Evolutionary conservation across 1,140 invertebrate species (phyloP), one percentile per base, ranked within the genome.

Genomic region (Ceratosolen solmsi): DNA sequence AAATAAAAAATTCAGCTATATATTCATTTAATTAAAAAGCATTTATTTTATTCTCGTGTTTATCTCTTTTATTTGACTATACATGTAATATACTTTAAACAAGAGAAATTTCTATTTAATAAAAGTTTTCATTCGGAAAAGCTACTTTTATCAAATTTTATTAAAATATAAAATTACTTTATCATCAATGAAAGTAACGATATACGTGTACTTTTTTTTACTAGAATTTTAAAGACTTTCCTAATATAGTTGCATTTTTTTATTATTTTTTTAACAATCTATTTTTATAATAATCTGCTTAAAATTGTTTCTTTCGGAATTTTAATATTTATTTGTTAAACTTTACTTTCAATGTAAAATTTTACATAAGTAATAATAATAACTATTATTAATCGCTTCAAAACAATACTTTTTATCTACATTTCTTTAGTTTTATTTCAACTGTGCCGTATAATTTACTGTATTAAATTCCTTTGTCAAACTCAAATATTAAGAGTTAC

Each of bases 251-350:
- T 17, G 33, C 38, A 38, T 38, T 25, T 68, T 68, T 25, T 25
- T n/a, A n/a, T n/a, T n/a, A n/a, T n/a, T n/a, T n/a, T n/a, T n/a
- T n/a, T n/a, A n/a, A n/a, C n/a, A n/a, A n/a, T n/a, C n/a, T n/a
- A n/a, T n/a, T n/a, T n/a, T n/a, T n/a, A 36, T 38, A 68, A 22
- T 38, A 68, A 68, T 68, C 20, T 7, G 1, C 63, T 68, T 11
- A 38, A 33, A 68, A 33, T 68, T 68, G 33, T 38, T 68, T 38
- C 11, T n/a, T 68, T 22, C 20, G 30, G 33, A 68, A 38, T 68
- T 68, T 68, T 68, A n/a, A 68, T 68, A 38, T 68, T 68, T 22
- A 38, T 38, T 65, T 68, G 30, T 22, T n/a, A 38, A 68, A 38
- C 20, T 38, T 68, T 68, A 68, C 20, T 38, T 68, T 68, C 63